Base-by-base conservation (phyloP, 2,113 vertebrate genomes). In the Esox niger region DNA sequence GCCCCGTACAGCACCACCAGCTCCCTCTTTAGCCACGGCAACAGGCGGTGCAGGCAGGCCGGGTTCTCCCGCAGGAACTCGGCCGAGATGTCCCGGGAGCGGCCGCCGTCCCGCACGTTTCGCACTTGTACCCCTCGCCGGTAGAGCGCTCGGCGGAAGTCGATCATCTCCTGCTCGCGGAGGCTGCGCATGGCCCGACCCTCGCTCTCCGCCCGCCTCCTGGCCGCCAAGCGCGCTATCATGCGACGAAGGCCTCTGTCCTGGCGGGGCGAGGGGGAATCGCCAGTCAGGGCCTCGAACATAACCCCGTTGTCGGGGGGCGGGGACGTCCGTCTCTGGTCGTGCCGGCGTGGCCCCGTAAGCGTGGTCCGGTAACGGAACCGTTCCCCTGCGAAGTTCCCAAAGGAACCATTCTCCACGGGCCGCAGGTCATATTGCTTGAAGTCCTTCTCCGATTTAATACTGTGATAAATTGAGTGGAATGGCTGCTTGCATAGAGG, bases 401-500 rank as follows among this genome's bases (percentile, higher is more conserved):
- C 90, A 83, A 95, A 95, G 20, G 94, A 94, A 49, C 78, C 73
- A 66, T 88, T 90, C 0, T 90, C 90, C 2, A 88, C 68, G 13
- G 94, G 92, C 38, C 84, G 91, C 31, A 98, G 82, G 25, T 95
- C 56, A 57, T 94, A 96, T 17, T 95, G 93, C 69, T 97, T 91
- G 52, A 95, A 99, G 79, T 99, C 95, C 70, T 95, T 88, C 76
- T 97, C 94, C 3, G 97, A 95, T 64, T 92, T 93, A 70, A 97
- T 93, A 20, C 90, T 97, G 86, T 98, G 96, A 80, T 96, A 96
- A 69, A 99, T 96, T 23, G 96, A 95, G 76, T 89, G 88, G 76
- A 99, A 98, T 0, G 96, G 94, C 27, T 98, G 96, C 73, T 99
- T 98, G 89, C 97, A 99, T 0, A 99, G 87, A 0, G 96, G 96